Percentiles rank a stretch among this genome's conserved stretches.
Conservation (phyloP, 2,113 vertebrate species). For the Rissa tridactyla region DNA sequence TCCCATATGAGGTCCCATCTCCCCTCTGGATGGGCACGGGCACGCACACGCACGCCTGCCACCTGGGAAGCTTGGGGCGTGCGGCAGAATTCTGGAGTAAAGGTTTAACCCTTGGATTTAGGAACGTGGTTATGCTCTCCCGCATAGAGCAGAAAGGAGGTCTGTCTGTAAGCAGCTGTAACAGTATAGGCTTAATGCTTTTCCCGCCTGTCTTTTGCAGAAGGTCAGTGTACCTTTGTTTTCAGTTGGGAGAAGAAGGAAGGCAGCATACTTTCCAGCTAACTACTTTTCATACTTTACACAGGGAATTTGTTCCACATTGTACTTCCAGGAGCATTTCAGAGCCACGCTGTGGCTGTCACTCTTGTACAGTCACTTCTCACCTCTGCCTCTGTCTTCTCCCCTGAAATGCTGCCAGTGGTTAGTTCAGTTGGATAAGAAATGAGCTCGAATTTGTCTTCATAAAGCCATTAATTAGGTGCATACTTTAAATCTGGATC, state of each 20-base stretch:
- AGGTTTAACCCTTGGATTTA: neutral
- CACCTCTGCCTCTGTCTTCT: neutral
- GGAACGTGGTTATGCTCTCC: neutral
- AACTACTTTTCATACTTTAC: neutral
- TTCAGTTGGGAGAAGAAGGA: neutral
- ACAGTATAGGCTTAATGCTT: neutral
- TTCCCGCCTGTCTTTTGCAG: neutral
- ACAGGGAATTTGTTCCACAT: neutral
- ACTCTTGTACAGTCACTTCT: neutral
- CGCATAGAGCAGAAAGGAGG: neutral
- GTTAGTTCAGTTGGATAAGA: neutral
- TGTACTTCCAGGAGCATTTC: neutral
- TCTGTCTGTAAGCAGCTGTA: neutral
- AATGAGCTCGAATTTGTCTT: neutral
- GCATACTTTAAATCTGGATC: neutral
- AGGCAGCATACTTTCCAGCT: neutral
- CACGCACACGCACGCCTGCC: neutral
- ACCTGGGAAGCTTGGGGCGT: neutral
- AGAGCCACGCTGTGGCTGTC: accelerated
- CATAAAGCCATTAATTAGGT: neutral
- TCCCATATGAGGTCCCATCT: too few species aligned
- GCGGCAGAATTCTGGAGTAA: neutral
- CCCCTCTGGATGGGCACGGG: neutral
- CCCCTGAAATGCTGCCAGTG: neutral
- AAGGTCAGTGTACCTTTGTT: neutral